Evolutionary conservation across 1,140 invertebrate genomes (phyloP), one percentile per base, ranked within the genome.

Genomic region (Brachionus calyciflorus): DNA sequence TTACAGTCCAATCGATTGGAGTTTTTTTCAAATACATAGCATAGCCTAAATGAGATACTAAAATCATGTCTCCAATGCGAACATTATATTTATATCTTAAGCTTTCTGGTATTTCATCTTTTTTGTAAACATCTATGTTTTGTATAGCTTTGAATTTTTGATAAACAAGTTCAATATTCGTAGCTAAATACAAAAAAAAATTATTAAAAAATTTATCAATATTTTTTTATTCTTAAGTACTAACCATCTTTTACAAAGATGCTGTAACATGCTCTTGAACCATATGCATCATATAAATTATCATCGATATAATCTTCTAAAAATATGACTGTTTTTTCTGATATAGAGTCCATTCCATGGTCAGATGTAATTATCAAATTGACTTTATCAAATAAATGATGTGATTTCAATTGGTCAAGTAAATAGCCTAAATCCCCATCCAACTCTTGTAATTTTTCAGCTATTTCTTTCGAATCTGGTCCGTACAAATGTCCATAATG

Each of bases 41-140:
- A 30, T 51, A 41, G n/a, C 69, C 69, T 19, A 73, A 28, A 40
- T 73, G 30, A 26, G 69, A 44, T 17, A 73, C 69, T 4, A 73
- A 26, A 24, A 82, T 12, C 10, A 82, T 78, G 1, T 79, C 80
- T 37, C 80, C 73, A 14, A 89, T 82, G 55, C 90, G 80, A 28
- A 81, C 79, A 80, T 88, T 89, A 44, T 88, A 86, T 68, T 84
- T 86, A 76, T 89, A 90, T 80, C 89, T 87, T 83, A 87, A 89
- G 63, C 85, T 82, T 24, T 87, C 80, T 24, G 87, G 87, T 73
- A 88, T 86, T 19, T 89, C 85, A 24, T 86, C 79, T 78, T 87
- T 88, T 78, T 82, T 85, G 78, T 87, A 90, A 33, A 90, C 87
- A 24, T 82, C 81, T 78, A 90, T 89, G 53, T 86, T 82, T 44